Base-by-base conservation (phyloP, 2,797 vertebrate genomes). In the Sebastolobus altivelis region DNA sequence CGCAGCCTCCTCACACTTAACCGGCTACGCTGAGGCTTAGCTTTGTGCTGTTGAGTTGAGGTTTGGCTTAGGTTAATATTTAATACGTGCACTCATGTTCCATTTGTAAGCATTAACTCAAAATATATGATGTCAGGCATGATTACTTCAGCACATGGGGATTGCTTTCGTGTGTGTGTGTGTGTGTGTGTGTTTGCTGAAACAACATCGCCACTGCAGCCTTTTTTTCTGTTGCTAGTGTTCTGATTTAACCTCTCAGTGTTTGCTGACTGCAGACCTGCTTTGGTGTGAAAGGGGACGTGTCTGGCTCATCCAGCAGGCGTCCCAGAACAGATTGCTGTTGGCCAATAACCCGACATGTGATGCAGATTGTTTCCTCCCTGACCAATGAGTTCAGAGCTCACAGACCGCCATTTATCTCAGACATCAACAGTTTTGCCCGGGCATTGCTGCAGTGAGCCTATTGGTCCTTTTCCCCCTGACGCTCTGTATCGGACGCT, bases 331-430 rank as follows among this genome's bases (percentile, higher is more conserved):
- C 82, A 78, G 79, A 87, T 80, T 81, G 82, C 83, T 49, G 63
- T 68, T 80, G 72, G 87, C 84, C 88, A 88, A 69, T 89, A 80
- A 89, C 85, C 79, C 78, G 76, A 89, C 83, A 79, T 83, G 77
- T 77, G 83, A 91, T 91, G 88, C 90, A 91, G 90, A 90, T 92
- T 87, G 83, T 92, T 92, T 95, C 89, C 83, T 46, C 72, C 65
- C 37, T 81, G 82, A 91, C 82, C 92, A 91, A 94, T 93, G 85
- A 92, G 83, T 88, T 90, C 85, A 78, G 83, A 89, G 82, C 85
- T 80, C 80, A 84, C 79, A 77, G 75, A 78, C 61, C 79, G 56
- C 72, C 75, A 83, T 93, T 93, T 82, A 83, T 92, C 86, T 87
- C 80, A 78, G 70, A 79, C 83, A 84, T 91, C 78, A 77, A 86